A percentile compares a stretch with the other conserved stretches of the same genome.
Conservation (phyloP, 2,113 vertebrate genomes). For the Rostratula benghalensis region DNA sequence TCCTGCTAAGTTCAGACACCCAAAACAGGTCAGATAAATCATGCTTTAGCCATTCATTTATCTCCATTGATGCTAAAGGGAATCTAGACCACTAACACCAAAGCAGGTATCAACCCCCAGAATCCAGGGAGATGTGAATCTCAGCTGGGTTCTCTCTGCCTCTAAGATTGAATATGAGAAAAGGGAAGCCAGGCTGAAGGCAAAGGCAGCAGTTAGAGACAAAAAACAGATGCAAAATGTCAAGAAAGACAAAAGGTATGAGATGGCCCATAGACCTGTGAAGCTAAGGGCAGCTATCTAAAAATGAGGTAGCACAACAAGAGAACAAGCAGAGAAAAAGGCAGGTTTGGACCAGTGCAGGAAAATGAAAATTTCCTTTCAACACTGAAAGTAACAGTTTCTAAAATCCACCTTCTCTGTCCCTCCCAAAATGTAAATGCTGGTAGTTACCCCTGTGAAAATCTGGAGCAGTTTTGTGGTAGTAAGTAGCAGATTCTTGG, state of each 20-base stretch:
- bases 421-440: conserved; percentile 64
- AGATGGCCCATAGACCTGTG: not conserved
- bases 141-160: not conserved
- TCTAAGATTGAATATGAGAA: not conserved
- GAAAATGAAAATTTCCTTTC: conserved; percentile 42
- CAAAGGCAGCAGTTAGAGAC: not conserved
- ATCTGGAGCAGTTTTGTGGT: conserved; percentile 56
- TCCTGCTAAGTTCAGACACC: not conserved
- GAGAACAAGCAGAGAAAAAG: not conserved
- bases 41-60: not conserved
- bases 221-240: not conserved
- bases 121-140: not conserved
- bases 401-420: conserved; percentile 54
- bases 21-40: not conserved
- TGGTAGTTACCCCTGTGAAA: conserved; percentile 46
- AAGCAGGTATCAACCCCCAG: not conserved
- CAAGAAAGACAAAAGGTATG: not conserved
- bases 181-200: not conserved
- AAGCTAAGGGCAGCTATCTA: not conserved
- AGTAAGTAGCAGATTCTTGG: conserved; percentile 70
- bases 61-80: not conserved
- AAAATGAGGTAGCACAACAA: not conserved
- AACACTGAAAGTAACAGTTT: conserved; percentile 48
- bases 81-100: not conserved
- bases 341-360: not conserved